Evolutionary conservation across 2,113 vertebrate species (phyloP).

Genomic region (Rhinoptilus africanus): DNA sequence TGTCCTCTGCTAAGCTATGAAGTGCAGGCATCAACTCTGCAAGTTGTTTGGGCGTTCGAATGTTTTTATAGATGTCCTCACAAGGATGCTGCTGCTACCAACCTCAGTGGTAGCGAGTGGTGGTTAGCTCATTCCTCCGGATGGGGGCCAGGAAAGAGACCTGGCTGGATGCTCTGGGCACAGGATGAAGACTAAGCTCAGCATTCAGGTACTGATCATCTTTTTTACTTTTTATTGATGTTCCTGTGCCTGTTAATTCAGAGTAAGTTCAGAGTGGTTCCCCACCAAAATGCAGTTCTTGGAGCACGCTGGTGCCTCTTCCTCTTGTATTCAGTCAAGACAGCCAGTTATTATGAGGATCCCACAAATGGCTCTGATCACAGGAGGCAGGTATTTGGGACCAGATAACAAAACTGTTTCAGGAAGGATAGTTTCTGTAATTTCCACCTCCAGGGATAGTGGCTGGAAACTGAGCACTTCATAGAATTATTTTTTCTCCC

Average conservation of each 20-base stretch:
- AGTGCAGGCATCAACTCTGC: not conserved
- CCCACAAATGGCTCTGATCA: not conserved
- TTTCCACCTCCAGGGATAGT: not conserved
- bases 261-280: not conserved
- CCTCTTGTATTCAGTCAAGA: not conserved
- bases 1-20: not conserved
- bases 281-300: not conserved
- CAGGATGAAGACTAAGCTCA: not conserved
- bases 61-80: not conserved
- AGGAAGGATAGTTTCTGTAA: not conserved
- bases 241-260: not conserved
- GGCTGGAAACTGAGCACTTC: not conserved
- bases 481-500: not conserved
- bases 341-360: not conserved
- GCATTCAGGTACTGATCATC: not conserved
- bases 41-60: not conserved
- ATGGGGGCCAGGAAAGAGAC: not conserved
- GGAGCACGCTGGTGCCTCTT: accelerated
- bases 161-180: not conserved
- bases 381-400: not conserved
- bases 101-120: not conserved
- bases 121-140: not conserved
- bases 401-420: not conserved
- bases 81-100: not conserved
- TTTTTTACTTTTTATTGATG: not conserved